Conservation (phyloP, 2,113 vertebrate species). For the Ancistrus triradiatus region DNA sequence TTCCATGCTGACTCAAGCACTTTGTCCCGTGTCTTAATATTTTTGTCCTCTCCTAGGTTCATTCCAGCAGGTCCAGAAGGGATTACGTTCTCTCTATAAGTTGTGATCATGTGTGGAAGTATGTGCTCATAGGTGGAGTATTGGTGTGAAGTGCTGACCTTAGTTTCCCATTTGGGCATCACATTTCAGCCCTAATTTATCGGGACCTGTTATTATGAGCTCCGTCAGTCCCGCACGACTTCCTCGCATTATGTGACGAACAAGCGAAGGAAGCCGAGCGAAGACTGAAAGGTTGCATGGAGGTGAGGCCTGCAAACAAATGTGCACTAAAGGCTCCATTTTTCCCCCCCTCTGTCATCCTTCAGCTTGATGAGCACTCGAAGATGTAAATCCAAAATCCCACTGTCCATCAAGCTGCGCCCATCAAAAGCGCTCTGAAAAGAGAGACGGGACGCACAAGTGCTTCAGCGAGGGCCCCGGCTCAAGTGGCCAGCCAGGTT, state of each 20-base stretch:
- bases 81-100: too few species aligned
- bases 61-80: too few species aligned
- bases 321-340: conserved; percentile 62
- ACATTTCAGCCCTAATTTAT: conserved; percentile 1
- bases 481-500: conserved; percentile 43
- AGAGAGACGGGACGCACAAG: conserved; percentile 37
- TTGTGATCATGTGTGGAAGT: too few species aligned
- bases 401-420: conserved; percentile 61
- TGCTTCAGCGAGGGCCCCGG: conserved; percentile 45
- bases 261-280: conserved; percentile 24
- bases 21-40: too few species aligned
- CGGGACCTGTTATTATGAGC: neutral
- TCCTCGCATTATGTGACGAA: conserved; percentile 25
- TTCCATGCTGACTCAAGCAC: too few species aligned
- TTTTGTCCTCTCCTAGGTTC: too few species aligned
- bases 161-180: neutral
- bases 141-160: neutral
- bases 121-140: too few species aligned
- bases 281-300: conserved; percentile 29
- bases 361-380: conserved; percentile 64
- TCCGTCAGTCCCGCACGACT: conserved; percentile 10
- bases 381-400: conserved; percentile 63
- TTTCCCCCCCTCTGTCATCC: conserved; percentile 67
- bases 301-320: conserved; percentile 12
- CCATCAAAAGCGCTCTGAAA: conserved; percentile 61